phyloP scores from a whole-genome alignment of 2,888 invertebrate species.

The Dinocampus coccinellae region DNA sequence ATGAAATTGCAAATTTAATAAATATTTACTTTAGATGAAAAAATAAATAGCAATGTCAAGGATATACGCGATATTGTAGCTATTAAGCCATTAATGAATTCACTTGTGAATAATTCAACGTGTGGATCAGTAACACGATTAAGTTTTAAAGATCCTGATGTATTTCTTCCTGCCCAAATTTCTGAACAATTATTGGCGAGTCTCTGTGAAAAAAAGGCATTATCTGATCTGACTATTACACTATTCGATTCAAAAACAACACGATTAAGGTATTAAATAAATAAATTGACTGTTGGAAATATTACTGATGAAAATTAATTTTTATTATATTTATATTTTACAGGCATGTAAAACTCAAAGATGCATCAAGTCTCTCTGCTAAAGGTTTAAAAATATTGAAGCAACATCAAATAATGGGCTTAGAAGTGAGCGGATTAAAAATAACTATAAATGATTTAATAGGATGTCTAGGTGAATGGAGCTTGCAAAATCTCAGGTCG shows the following conservation, averaged over 20 bases:
- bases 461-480: conserved; percentile 78
- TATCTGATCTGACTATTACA: conserved; percentile 75
- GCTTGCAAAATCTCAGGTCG: conserved; percentile 73
- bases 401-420: conserved; percentile 75
- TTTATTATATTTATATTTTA: too few species aligned
- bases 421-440: conserved; percentile 74
- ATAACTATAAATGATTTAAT: conserved; percentile 75
- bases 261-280: conserved; percentile 70
- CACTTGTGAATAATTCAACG: conserved; percentile 46
- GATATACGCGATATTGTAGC: neutral
- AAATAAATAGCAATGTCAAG: conserved; percentile 26
- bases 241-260: conserved; percentile 75
- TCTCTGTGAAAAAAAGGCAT: conserved; percentile 73
- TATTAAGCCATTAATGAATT: conserved; percentile 8
- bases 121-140: conserved; percentile 56
- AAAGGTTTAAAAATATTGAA: conserved; percentile 75
- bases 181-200: conserved; percentile 73
- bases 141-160: conserved; percentile 72
- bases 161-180: conserved; percentile 73
- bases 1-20: neutral
- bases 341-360: conserved; percentile 73
- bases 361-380: conserved; percentile 73
- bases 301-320: too few species aligned
- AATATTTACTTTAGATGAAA: conserved; percentile 32
- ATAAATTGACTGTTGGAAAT: too few species aligned